phyloP scores from a whole-genome alignment of 2,113 vertebrate species.

The Seriola rivoliana region DNA sequence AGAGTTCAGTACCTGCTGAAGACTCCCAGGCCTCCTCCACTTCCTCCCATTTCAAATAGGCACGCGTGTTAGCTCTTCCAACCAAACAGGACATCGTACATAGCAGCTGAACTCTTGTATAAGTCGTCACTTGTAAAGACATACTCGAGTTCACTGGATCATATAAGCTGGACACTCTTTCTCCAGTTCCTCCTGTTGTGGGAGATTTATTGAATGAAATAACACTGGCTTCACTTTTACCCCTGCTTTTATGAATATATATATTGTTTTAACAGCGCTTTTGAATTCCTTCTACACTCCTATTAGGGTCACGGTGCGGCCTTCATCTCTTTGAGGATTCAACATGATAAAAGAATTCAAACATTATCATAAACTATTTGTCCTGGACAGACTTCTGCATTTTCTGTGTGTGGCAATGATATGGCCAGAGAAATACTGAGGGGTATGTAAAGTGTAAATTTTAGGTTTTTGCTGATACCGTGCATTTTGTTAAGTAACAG shows the following conservation, averaged over 20 bases:
- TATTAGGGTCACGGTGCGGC: conserved; percentile 54
- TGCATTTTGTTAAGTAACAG: too few species aligned
- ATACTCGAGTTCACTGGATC: conserved; percentile 59
- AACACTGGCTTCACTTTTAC: conserved; percentile 68
- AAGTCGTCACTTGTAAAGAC: conserved; percentile 70
- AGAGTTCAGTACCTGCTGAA: conserved; percentile 58
- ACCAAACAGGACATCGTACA: conserved; percentile 51
- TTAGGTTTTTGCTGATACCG: neutral
- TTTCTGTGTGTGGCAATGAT: conserved; percentile 39
- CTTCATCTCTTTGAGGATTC: conserved; percentile 51
- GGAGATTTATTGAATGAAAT: conserved; percentile 81
- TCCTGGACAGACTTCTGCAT: conserved; percentile 46
- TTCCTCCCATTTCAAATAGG: conserved; percentile 50
- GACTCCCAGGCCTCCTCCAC: conserved; percentile 50
- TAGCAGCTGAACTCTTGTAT: conserved; percentile 69
- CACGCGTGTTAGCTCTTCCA: conserved; percentile 40
- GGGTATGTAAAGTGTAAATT: conserved; percentile 1
- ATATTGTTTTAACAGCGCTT: conserved; percentile 71
- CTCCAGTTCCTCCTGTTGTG: conserved; percentile 58
- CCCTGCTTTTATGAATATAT: conserved; percentile 70
- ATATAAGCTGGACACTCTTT: conserved; percentile 59
- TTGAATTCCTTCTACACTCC: conserved; percentile 73
- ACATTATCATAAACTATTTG: conserved; percentile 59
- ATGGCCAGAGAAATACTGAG: conserved; percentile 3
- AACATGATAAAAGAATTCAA: conserved; percentile 64